Base-by-base conservation (phyloP, 2,797 vertebrate species). In the Anguilla pacifica region DNA sequence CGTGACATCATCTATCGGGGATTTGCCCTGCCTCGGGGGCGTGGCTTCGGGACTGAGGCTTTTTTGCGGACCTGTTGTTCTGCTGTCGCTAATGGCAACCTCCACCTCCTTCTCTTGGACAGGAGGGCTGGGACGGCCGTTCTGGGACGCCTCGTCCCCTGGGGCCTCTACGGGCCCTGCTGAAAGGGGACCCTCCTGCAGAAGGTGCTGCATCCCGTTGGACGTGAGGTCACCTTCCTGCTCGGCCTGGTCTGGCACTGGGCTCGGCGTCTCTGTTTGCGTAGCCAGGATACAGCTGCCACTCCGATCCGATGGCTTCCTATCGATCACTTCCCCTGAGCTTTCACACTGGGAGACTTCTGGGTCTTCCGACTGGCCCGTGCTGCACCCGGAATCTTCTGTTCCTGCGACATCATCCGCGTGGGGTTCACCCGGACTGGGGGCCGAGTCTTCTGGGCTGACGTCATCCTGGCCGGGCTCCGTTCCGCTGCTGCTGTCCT, bases 361-460 rank as follows among this genome's bases (percentile, higher is more conserved):
- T 15, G 59, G 59, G 13, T 95, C 95, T 90, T 97, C 96, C 0
- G 96, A 97, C 46, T 92, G 89, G 2, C 89, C 91, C 0, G 91
- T 86, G 85, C 90, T 90, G 86, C 86, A 93, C 19, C 90, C 92
- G 0, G 94, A 93, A 91, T 95, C 95, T 91, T 93, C 94, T 11
- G 1, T 72, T 25, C 31, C 86, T n/a, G 86, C 0, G 1, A 87
- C 51, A 0, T 35, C 35, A 35, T 88, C 84, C 28, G 91, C 88
- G 0, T 88, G 86, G 11, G 31, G n/a, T 35, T 10, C 39, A 46
- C 5, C 35, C 11, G 22, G 74, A 22, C 35, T 43, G 9, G 74
- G 7, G 6, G 17, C 6, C 3, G 74, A 35, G 74, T 19, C 17
- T 79, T 79, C 74, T 46, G 74, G 39, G 17, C 35, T 19, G 74